Evolutionary conservation across 2,888 invertebrate genomes (phyloP).

Genomic region (Eudemis profundana): DNA sequence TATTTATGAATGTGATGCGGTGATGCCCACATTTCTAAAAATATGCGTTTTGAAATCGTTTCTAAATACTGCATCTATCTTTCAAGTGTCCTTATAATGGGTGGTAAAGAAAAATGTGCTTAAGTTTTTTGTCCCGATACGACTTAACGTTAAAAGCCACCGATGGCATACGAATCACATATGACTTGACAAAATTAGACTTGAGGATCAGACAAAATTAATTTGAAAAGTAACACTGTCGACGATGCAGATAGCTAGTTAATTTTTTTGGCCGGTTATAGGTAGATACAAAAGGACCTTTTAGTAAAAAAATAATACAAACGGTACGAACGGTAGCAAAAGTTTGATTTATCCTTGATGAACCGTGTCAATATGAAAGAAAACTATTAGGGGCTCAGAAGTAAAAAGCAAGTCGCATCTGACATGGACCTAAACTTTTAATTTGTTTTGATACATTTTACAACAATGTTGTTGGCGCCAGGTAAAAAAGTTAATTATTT

Average conservation of each 20-base stretch:
- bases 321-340: conserved; percentile 78
- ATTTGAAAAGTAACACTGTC: conserved; percentile 72
- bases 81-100: conserved; percentile 80
- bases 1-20: neutral
- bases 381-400: conserved; percentile 71
- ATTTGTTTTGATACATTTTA: conserved; percentile 55
- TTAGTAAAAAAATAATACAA: conserved; percentile 60
- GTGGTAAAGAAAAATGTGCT: conserved; percentile 71
- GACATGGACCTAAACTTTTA: conserved; percentile 59
- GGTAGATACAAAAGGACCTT: conserved; percentile 56
- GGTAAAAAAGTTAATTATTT: conserved; percentile 54
- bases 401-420: conserved; percentile 58
- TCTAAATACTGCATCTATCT: conserved; percentile 63
- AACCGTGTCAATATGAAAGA: conserved; percentile 76
- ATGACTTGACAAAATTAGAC: conserved; percentile 76
- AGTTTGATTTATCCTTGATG: conserved; percentile 71
- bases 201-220: conserved; percentile 71
- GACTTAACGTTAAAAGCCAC: conserved; percentile 67
- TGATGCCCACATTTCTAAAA: conserved; percentile 37
- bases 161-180: conserved; percentile 68
- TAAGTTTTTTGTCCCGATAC: conserved; percentile 62
- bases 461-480: conserved; percentile 69
- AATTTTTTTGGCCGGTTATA: conserved; percentile 55
- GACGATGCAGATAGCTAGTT: conserved; percentile 70
- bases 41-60: conserved; percentile 39